These are phyloP conservation scores for Danaus plexippus DNA, from an alignment of 1,140 invertebrate species.

Conservation along the genomic window DNA sequence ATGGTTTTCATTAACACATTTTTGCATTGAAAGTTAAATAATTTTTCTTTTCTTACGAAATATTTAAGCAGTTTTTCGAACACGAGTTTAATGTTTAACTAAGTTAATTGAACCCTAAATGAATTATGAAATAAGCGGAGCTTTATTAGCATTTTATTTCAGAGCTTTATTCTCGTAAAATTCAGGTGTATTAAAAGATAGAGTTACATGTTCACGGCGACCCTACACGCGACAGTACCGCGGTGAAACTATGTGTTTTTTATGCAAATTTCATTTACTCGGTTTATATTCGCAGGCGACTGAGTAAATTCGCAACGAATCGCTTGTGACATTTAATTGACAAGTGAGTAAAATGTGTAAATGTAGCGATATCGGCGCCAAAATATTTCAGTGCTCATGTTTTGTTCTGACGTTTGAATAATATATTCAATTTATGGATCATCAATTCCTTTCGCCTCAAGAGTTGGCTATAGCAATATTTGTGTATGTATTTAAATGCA, in stretches of 20 bases:
- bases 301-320: constrained; percentile 63
- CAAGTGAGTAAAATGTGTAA: constrained; percentile 59
- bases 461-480: constrained; percentile 20
- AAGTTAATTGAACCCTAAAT: constrained; percentile 10
- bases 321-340: constrained; percentile 63
- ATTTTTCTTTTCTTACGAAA: too few relatives aligned
- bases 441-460: constrained; percentile 46
- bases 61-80: too few relatives aligned
- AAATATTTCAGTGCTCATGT: constrained; percentile 30
- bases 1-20: too few relatives aligned
- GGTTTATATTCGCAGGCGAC: constrained; percentile 54
- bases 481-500: too few relatives aligned
- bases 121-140: constrained; percentile 21
- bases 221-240: constrained; percentile 27
- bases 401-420: constrained; percentile 20
- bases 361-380: constrained; percentile 41
- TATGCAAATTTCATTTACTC: constrained; percentile 64
- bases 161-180: constrained; percentile 21
- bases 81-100: constrained; percentile 6
- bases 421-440: constrained; percentile 26
- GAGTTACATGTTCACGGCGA: constrained; percentile 19
- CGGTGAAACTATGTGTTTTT: constrained; percentile 49
- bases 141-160: constrained; percentile 18
- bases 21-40: too few relatives aligned
- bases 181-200: constrained; percentile 25